Evolutionary conservation across 2,888 invertebrate genomes (phyloP), one percentile per base, ranked within the genome.

Genomic region (Standfussiana lucernea): DNA sequence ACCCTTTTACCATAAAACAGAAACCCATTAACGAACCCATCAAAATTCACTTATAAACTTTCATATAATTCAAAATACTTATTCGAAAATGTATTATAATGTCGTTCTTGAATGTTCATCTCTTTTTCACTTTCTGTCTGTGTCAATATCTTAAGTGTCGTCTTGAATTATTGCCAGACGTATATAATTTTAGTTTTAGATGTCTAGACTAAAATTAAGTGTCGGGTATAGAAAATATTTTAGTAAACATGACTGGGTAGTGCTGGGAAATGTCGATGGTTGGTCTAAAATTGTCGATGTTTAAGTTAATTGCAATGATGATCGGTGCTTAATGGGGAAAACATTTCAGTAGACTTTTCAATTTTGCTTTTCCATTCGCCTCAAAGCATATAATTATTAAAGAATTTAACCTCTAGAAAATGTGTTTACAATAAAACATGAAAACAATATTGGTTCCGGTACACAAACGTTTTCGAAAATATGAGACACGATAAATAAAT

Each of bases 31-130:
- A 83, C 79, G 66, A 32, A 85, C n/a, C 83, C 89, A 88, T 88
- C 83, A 83, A 89, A 89, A 78, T 89, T 89, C 88, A 89, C 88
- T 89, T 88, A 89, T 79, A 87, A 88, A 84, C 78, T 88, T 77
- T 77, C 72, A 75, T 77, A 87, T 87, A 85, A 87, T 81, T 89
- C 87, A 87, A 85, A 83, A 87, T 85, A 81, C 75, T 78, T 76
- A 82, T 84, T 83, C 72, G 75, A 80, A 84, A 87, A 82, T 78
- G 71, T 77, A 80, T 78, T 73, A 68, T 72, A 76, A 75, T 80
- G 73, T 68, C 64, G 64, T 73, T 75, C 50, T 66, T 65, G 75
- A 47, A 71, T 68, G 40, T 59, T 83, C 80, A 64, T 77, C 67
- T 80, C 66, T 59, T 72, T 69, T 77, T 80, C 79, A 64, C 72